phyloP scores from a whole-genome alignment of 2,888 invertebrate species.

The Polietes domitor region DNA sequence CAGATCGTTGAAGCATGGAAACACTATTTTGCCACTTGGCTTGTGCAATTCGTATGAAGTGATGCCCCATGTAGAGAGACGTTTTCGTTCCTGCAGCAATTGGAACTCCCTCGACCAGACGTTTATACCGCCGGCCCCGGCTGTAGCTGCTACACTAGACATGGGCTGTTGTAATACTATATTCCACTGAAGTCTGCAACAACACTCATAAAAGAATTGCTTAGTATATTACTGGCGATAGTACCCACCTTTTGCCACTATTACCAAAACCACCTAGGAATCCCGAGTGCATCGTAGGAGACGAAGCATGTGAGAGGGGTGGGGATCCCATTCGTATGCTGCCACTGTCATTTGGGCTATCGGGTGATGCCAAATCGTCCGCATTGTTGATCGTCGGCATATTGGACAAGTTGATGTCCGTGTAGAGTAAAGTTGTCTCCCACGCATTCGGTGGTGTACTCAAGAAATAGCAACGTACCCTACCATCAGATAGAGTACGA shows the following conservation, averaged over 20 bases:
- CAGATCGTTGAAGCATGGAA: constrained; percentile 93
- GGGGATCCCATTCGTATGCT: constrained; percentile 58
- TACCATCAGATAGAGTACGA: constrained; percentile 88
- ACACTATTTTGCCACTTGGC: constrained; percentile 91
- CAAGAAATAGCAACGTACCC: constrained; percentile 93
- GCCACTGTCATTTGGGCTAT: constrained; percentile 56
- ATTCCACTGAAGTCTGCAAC: constrained; percentile 87
- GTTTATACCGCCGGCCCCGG: constrained; percentile 76
- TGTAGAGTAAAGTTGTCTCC: constrained; percentile 93
- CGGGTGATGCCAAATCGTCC: constrained; percentile 43
- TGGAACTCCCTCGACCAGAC: constrained; percentile 93
- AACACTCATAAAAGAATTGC: constrained; percentile 42
- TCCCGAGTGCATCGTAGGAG: constrained; percentile 62
- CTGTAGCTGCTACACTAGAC: constrained; percentile 83
- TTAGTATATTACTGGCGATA: constrained; percentile 24
- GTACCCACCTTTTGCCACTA: constrained; percentile 45
- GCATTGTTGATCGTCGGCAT: constrained; percentile 71
- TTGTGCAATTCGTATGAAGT: constrained; percentile 95
- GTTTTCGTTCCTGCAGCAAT: constrained; percentile 93
- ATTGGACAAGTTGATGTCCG: constrained; percentile 86
- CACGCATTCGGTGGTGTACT: constrained; percentile 93
- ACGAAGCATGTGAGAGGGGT: constrained; percentile 66
- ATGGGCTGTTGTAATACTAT: constrained; percentile 90
- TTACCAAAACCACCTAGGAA: constrained; percentile 41
- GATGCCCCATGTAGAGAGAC: constrained; percentile 95